Conservation (phyloP, 2,888 invertebrate genomes). For the Criorhina ranunculi region DNA sequence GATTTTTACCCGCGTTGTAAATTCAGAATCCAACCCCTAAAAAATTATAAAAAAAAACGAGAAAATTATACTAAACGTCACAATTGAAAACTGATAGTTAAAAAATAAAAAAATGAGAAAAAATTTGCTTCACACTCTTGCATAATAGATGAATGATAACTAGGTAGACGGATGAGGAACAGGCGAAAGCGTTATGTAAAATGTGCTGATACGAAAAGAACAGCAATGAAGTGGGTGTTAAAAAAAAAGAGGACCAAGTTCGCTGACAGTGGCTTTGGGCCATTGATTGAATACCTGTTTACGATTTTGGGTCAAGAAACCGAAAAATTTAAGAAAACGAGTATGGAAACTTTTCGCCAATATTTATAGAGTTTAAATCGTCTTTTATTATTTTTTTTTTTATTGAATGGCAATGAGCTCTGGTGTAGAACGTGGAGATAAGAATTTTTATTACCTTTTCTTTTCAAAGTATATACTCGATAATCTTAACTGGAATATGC, state of each 20-base stretch:
- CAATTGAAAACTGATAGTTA: background rate
- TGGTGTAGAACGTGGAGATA: slow-evolving; percentile 8
- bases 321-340: background rate
- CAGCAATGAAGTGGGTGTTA: background rate
- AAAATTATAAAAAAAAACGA: background rate
- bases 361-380: slow-evolving; percentile 4
- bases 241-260: background rate
- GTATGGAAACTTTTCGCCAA: background rate
- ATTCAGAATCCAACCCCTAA: background rate
- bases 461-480: background rate
- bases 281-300: slow-evolving; percentile 29
- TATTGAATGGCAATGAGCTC: slow-evolving; percentile 13
- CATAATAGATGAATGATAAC: slow-evolving; percentile 56
- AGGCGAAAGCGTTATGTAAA: slow-evolving; percentile 60
- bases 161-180: background rate
- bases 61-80: background rate
- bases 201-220: slow-evolving; percentile 3
- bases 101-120: background rate
- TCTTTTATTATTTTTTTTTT: slow-evolving; percentile 9
- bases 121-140: slow-evolving; percentile 46
- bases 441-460: background rate
- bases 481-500: background rate
- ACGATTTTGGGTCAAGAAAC: slow-evolving; percentile 47
- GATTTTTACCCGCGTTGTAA: slow-evolving; percentile 41
- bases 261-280: background rate